These are phyloP conservation scores for Polydrusus cervinus DNA, from an alignment of 2,888 invertebrate genomes.

Conservation along the genomic window DNA sequence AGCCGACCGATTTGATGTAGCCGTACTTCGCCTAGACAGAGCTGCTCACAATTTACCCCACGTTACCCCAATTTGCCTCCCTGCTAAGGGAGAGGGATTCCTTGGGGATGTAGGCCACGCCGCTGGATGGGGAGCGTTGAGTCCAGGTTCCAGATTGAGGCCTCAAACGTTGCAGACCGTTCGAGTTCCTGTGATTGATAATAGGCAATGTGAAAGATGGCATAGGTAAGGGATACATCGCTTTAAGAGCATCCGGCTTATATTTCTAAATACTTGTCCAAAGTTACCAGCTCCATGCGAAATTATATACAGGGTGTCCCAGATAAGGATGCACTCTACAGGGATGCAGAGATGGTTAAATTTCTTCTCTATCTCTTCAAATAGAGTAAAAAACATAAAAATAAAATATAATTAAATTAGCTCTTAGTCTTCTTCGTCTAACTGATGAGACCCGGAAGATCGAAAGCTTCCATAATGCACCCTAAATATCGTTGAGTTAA, in stretches of 20 bases:
- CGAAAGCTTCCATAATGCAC: too few relatives aligned
- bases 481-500: too few relatives aligned
- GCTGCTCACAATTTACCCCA: constrained; percentile 94
- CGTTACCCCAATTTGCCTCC: constrained; percentile 92
- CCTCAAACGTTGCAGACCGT: constrained; percentile 94
- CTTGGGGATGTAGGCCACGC: constrained; percentile 81
- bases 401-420: too few relatives aligned
- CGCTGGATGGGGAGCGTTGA: constrained; percentile 88
- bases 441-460: too few relatives aligned
- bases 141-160: constrained; percentile 87
- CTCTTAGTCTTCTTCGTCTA: too few relatives aligned
- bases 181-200: constrained; percentile 94
- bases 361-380: too few relatives aligned
- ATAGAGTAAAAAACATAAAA: too few relatives aligned
- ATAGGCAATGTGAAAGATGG: constrained; percentile 83
- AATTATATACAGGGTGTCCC: too few relatives aligned
- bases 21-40: constrained; percentile 89
- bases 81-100: constrained; percentile 91
- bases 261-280: too few relatives aligned
- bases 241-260: not conserved
- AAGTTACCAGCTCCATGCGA: too few relatives aligned
- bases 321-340: too few relatives aligned
- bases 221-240: constrained; percentile 70
- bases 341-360: too few relatives aligned
- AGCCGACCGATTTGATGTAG: constrained; percentile 93